Evolutionary conservation across 2,888 invertebrate species (phyloP).

Genomic region (Dynastes hyllus): DNA sequence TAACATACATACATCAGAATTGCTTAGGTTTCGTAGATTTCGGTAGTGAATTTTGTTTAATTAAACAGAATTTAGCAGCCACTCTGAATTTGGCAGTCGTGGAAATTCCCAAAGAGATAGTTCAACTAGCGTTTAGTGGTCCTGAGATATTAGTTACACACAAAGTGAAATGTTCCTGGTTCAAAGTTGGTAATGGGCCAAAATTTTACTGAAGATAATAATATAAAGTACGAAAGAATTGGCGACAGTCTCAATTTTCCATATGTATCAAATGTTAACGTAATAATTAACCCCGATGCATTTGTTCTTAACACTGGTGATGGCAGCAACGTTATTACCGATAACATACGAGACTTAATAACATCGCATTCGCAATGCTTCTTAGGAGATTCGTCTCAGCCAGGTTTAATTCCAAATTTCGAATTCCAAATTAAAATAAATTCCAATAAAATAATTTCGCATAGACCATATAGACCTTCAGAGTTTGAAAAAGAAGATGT

Average conservation of each 20-base stretch:
- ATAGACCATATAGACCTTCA: not conserved
- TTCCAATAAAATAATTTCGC: not conserved
- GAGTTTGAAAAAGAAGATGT: not conserved
- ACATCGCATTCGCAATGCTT: not conserved
- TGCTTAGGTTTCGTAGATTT: not conserved
- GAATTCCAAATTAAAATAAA: not conserved
- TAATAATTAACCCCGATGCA: not conserved
- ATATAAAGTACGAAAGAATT: not conserved
- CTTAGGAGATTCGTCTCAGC: not conserved
- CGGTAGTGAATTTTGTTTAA: not conserved
- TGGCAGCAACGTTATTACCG: not conserved
- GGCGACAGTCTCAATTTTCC: not conserved
- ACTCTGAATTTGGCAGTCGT: too few species aligned
- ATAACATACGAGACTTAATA: not conserved
- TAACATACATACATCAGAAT: too few species aligned
- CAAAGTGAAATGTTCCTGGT: not conserved
- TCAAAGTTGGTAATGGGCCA: not conserved
- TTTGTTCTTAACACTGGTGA: not conserved
- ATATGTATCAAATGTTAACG: not conserved
- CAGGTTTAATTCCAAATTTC: not conserved
- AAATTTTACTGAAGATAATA: not conserved
- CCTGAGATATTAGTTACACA: too few species aligned
- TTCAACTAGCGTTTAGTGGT: too few species aligned
- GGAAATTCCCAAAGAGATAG: too few species aligned
- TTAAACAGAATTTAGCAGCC: too few species aligned